Percentiles rank a stretch among this genome's conserved stretches.
Evolutionary conservation across 92 coral and sea anemone genomes (phyloP).

Genomic region (Zoanthus solanderi): DNA sequence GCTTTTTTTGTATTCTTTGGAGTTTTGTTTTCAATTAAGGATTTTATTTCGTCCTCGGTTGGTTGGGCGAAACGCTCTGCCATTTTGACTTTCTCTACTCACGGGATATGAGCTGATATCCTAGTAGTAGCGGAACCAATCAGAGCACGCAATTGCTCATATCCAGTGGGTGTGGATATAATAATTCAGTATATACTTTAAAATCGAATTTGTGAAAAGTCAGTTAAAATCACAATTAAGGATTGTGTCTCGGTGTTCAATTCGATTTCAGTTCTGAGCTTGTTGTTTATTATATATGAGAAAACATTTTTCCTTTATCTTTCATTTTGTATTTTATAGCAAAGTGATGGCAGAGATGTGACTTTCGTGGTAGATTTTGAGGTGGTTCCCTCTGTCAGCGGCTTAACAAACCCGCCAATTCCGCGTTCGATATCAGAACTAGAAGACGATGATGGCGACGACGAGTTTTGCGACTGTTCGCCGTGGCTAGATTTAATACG

Average conservation of each 20-base stretch:
- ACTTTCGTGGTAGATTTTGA: conserved; percentile 14
- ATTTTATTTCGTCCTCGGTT: too few relatives aligned
- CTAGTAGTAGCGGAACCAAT: too few relatives aligned
- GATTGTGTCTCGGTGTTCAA: conserved; percentile 5
- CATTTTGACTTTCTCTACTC: too few relatives aligned
- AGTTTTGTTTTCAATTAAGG: too few relatives aligned
- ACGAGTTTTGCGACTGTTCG: conserved; percentile 12
- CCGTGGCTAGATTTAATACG: conserved; percentile 10
- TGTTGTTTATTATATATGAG: not conserved
- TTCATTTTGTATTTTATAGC: conserved; percentile 11
- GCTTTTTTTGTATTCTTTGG: too few relatives aligned
- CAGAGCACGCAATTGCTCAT: too few relatives aligned
- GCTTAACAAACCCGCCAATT: conserved; percentile 8
- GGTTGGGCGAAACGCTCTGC: too few relatives aligned
- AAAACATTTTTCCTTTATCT: not conserved
- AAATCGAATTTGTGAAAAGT: conserved; percentile 8
- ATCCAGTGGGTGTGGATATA: too few relatives aligned
- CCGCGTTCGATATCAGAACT: conserved; percentile 12
- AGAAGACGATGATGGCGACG: conserved; percentile 14
- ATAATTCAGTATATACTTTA: not conserved
- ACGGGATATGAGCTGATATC: too few relatives aligned
- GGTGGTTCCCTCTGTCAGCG: conserved; percentile 13
- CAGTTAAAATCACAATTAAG: conserved; percentile 5
- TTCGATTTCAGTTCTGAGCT: conserved; percentile 5
- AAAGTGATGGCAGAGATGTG: conserved; percentile 26